Base-by-base conservation (phyloP, 2,113 vertebrate species). In the Anguilla rostrata region DNA sequence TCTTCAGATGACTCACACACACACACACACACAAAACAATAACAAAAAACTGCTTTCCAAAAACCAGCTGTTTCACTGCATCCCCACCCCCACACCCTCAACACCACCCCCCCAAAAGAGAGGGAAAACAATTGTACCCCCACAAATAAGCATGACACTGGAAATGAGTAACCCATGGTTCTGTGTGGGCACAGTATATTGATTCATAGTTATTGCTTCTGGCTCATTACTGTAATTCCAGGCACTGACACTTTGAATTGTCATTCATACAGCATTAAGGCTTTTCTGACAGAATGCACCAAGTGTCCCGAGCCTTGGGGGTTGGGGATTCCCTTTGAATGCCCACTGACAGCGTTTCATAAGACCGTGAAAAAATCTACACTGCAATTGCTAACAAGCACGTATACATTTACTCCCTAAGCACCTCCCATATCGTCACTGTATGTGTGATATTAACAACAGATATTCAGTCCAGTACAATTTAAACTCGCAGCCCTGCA, bases 401-500 rank as follows among this genome's bases (percentile, higher is more conserved):
- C 60, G 16, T 29, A 57, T 49, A 53, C 12, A 26, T 14, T 12
- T 80, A 34, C 49, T 56, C 9, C 26, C 71, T n/a, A 75, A 12
- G 9, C n/a, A 75, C 71, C 0, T 11, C 26, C 71, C 71, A 26
- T n/a, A 34, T 14, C 11, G n/a, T 34, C 71, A 11, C 71, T 34
- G 71, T 34, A 75, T 75, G 29, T 7, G 9, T 75, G 11, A 9
- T 75, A 75, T 34, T 75, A 26, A 34, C 71, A 34, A 29, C 71
- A 75, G 71, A 75, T 34, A 56, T 66, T n/a, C 15, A 82, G n/a
- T 82, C 29, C 26, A 53, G 80, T 53, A 34, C 39, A 46, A 46
- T 90, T 89, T 86, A 14, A 46, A 46, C 83, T 60, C 49, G 80
- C 81, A 89, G 81, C 57, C 18, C 56, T 20, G 87, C 71, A 75